Conservation (phyloP, 2,888 invertebrate genomes). For the Clanis bilineata region DNA sequence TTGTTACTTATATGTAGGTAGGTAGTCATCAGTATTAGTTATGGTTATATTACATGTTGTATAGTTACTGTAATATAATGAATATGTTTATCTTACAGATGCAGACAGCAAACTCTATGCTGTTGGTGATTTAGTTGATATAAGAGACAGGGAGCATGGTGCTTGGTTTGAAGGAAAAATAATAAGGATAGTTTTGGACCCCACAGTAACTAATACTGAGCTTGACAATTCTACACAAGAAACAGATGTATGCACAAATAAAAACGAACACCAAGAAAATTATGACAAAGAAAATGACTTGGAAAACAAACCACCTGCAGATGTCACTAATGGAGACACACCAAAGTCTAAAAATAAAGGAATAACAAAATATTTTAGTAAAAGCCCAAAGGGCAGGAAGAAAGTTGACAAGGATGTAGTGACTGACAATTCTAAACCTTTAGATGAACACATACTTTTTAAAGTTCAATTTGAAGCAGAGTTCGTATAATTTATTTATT, state of each 20-base stretch:
- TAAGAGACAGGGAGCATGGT: conserved; percentile 82
- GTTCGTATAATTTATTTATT: conserved; percentile 45
- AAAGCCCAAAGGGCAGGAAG: conserved; percentile 43
- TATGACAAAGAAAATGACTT: conserved; percentile 39
- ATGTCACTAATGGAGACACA: conserved; percentile 30
- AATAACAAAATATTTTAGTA: conserved; percentile 55
- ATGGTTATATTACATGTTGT: no score
- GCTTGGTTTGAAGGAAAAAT: conserved; percentile 89
- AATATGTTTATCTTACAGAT: conserved; percentile 43
- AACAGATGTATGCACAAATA: not conserved
- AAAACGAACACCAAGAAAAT: conserved; percentile 21
- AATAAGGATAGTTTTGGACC: conserved; percentile 73
- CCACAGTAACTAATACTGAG: conserved; percentile 28
- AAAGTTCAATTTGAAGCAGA: conserved; percentile 63
- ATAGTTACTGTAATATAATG: not conserved
- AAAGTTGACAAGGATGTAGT: conserved; percentile 28
- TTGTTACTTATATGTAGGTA: no score
- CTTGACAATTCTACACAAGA: not conserved
- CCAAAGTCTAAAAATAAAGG: conserved; percentile 43
- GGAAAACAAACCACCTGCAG: conserved; percentile 49
- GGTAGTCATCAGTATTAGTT: no score
- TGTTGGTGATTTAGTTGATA: conserved; percentile 86
- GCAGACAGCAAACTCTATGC: conserved; percentile 75
- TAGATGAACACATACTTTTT: conserved; percentile 65
- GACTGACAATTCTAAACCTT: conserved; percentile 23